Base-by-base conservation (phyloP, 2,888 invertebrate genomes). In the Cephus rjabovi region DNA sequence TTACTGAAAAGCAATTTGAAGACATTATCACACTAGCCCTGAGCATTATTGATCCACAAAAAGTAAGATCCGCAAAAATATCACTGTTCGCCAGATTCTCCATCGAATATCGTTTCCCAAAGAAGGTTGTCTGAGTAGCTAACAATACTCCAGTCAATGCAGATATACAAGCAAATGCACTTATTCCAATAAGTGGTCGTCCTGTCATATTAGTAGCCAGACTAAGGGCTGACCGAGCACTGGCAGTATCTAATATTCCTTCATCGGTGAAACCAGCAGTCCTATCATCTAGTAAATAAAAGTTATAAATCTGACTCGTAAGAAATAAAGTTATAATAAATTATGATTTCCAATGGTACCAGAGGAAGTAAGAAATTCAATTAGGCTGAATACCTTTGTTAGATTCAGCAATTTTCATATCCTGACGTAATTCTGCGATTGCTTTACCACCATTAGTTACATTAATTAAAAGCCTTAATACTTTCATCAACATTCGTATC, bases 1-100 rank as follows among this genome's bases (percentile, higher is more conserved):
- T 83, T 83, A 91, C 91, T 77, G 91, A 91, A 80, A 91, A 91
- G 77, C 91, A 91, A 81, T 91, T 91, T 11, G 91, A 90, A 35
- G 91, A 90, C 83, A 89, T 89, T 74, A 91, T 88, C 11, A 91
- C 88, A 76, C 89, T 90, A 69, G 87, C 88, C 34, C 91, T 88
- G 75, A 91, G 87, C 88, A 91, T 87, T 33, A 91, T 77, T 73
- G 87, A 87, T 34, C 87, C 89, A 77, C 90, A 90, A 75, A 90
- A 91, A 79, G 75, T 83, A 33, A 91, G 80, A 31, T 89, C 86
- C 1, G 85, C 77, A 23, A 85, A 78, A 33, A 88, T 82, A 33
- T 77, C 83, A 11, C 89, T 84, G 11, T 88, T 83, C 40, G 82
- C 82, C 76, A 91, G 79, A 37, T 88, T 82, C 11, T 83, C 82